A percentile compares a stretch with the other conserved stretches of the same genome.
phyloP scores from a whole-genome alignment of 1,140 invertebrate genomes.

The Anadara kagoshimensis region DNA sequence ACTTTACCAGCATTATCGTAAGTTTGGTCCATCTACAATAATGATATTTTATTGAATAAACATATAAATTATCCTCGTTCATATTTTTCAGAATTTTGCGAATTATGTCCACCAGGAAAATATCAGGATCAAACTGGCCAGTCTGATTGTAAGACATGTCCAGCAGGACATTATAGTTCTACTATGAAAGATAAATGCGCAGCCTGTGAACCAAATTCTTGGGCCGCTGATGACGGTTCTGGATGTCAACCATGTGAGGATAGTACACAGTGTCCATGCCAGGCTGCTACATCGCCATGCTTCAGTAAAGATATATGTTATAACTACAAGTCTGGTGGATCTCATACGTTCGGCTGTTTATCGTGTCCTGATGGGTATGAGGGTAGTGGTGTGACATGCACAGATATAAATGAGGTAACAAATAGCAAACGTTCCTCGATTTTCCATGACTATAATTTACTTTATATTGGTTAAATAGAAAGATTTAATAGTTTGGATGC shows the following conservation, averaged over 20 bases:
- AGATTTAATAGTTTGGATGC: no score
- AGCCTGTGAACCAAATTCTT: conserved; percentile 49
- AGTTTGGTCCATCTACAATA: no score
- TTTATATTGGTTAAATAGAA: no score
- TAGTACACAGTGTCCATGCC: conserved; percentile 53
- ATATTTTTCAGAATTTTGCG: conserved; percentile 55
- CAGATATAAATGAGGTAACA: conserved; percentile 63
- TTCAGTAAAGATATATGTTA: conserved; percentile 40
- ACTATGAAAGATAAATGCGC: conserved; percentile 54
- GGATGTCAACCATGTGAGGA: conserved; percentile 45
- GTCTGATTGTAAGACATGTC: conserved; percentile 48
- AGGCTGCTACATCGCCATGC: conserved; percentile 40
- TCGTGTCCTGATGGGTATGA: conserved; percentile 88
- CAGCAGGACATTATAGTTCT: conserved; percentile 51
- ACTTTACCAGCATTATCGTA: no score
- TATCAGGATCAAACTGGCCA: conserved; percentile 53
- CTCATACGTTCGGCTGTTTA: conserved; percentile 78
- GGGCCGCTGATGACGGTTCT: conserved; percentile 49
- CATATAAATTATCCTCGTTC: no score
- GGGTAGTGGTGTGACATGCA: conserved; percentile 82
- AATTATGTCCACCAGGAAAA: conserved; percentile 53
- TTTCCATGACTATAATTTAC: no score
- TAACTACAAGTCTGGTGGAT: conserved; percentile 45
- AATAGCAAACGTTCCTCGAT: no score
- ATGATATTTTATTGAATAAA: no score